Conservation (phyloP, 2,113 vertebrate species). For the Apaloderma vittatum region DNA sequence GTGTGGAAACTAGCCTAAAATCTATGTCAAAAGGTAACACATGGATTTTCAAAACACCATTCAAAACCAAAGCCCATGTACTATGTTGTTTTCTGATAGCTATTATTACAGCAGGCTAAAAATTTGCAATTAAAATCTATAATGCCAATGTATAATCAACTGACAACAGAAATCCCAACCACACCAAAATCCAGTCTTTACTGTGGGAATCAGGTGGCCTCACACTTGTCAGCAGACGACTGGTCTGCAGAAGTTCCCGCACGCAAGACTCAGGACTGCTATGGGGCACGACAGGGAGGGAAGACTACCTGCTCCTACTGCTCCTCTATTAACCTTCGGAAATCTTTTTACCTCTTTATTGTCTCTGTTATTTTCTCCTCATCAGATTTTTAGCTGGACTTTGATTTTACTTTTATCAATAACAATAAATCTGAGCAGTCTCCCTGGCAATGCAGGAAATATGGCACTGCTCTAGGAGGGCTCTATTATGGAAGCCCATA, state of each 20-base stretch:
- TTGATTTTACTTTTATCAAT: slow-evolving; percentile 50
- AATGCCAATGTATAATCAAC: background rate
- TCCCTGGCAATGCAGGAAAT: slow-evolving; percentile 39
- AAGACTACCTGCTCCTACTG: background rate
- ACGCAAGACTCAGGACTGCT: background rate
- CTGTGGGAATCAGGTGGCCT: background rate
- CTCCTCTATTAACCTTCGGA: slow-evolving; percentile 15
- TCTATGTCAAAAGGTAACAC: background rate
- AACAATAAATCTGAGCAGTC: slow-evolving; percentile 46
- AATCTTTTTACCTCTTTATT: background rate
- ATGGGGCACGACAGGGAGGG: background rate
- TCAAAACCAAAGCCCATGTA: background rate
- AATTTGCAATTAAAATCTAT: slow-evolving; percentile 12
- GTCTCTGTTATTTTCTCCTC: background rate
- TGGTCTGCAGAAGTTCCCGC: background rate
- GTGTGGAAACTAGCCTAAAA: background rate
- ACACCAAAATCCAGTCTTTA: background rate
- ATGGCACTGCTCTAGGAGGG: slow-evolving; percentile 23
- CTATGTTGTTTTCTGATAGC: background rate
- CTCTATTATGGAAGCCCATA: slow-evolving; percentile 48
- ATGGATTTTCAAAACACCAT: background rate
- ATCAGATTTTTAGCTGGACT: slow-evolving; percentile 28
- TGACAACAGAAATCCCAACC: background rate
- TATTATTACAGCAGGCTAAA: background rate
- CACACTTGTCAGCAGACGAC: background rate